These are phyloP conservation scores for Magallana angulata DNA, from an alignment of 1,140 invertebrate species.

Conservation along the genomic window DNA sequence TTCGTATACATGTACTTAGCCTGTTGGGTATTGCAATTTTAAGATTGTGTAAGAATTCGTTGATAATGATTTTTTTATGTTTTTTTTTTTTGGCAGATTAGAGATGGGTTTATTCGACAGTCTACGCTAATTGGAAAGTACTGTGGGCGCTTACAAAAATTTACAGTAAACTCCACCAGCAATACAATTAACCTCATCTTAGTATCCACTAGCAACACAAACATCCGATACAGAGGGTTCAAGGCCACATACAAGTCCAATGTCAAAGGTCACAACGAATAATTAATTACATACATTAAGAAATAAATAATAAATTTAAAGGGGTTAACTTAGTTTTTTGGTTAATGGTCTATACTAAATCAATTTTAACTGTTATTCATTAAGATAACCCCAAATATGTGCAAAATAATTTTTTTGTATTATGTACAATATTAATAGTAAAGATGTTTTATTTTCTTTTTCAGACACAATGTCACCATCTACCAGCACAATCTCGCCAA, in stretches of 20 bases:
- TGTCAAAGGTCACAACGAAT: background rate
- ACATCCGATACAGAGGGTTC: constrained; percentile 12
- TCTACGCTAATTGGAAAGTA: constrained; percentile 30
- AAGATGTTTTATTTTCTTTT: no score
- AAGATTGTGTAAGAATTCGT: background rate
- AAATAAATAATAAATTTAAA: no score
- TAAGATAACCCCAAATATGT: no score
- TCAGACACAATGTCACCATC: background rate
- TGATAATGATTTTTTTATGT: background rate
- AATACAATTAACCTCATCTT: constrained; percentile 11
- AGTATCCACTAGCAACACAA: constrained; percentile 8
- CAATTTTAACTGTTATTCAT: no score
- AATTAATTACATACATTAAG: no score
- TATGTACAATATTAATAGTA: no score
- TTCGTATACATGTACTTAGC: no score
- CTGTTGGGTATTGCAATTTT: no score
- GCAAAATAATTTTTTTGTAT: no score
- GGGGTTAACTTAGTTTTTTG: no score
- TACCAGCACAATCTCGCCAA: background rate
- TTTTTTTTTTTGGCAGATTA: constrained; percentile 5
- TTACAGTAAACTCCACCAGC: constrained; percentile 36
- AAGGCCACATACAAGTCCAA: constrained; percentile 33
- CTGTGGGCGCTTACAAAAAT: constrained; percentile 5
- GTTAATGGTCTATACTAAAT: no score
- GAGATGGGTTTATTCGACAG: constrained; percentile 30